These are phyloP conservation scores for Chymomyza amoena DNA, from an alignment of 2,888 invertebrate species.

Conservation along the genomic window DNA sequence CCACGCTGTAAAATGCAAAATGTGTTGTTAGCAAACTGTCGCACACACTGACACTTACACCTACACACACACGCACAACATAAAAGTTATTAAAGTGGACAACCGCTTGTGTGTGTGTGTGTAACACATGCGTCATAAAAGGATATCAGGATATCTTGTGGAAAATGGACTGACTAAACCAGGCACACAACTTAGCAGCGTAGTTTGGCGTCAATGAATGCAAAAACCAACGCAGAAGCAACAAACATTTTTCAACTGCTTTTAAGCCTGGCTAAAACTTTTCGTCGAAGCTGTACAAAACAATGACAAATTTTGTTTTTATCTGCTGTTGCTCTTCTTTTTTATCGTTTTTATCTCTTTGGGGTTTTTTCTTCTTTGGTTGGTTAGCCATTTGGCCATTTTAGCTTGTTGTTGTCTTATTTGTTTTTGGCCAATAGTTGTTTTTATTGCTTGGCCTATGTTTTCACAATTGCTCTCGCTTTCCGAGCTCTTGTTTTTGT, in stretches of 20 bases:
- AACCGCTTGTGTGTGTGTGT: background rate
- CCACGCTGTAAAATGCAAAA: background rate
- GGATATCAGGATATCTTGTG: background rate
- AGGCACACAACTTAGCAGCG: background rate
- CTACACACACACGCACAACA: background rate
- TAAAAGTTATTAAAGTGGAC: background rate
- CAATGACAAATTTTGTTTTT: background rate
- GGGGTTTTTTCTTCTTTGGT: background rate
- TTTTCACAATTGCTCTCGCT: background rate
- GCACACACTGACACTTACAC: background rate
- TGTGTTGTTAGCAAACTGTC: background rate
- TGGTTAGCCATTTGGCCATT: background rate
- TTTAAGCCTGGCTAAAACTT: background rate
- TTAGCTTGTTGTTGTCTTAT: background rate
- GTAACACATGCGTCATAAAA: background rate
- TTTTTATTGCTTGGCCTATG: background rate
- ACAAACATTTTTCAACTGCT: background rate
- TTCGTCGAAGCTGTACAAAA: background rate
- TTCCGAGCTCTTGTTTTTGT: background rate
- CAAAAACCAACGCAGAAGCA: background rate
- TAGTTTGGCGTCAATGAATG: too few relatives aligned
- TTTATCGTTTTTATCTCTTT: background rate
- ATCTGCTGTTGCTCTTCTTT: background rate
- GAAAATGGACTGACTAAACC: background rate
- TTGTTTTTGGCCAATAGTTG: conserved; percentile 5